A percentile compares a stretch with the other conserved stretches of the same genome.
Evolutionary conservation across 2,797 vertebrate genomes (phyloP).

Genomic region (Microctenopoma lineatum): DNA sequence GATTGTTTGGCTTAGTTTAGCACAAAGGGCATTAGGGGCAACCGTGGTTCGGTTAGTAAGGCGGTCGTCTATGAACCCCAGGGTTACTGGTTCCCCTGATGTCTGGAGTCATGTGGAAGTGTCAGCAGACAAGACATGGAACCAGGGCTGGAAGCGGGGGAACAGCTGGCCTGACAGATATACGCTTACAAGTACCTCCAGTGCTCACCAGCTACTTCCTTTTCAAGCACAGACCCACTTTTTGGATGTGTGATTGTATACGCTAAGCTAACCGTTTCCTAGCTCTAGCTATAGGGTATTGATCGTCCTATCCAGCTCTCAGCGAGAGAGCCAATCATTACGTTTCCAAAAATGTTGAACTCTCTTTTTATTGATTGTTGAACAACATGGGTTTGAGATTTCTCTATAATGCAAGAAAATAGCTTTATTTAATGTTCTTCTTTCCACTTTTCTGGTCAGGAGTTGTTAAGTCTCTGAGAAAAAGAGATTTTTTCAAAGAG

Average conservation of each 20-base stretch:
- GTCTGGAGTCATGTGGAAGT: no score
- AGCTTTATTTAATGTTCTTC: no score
- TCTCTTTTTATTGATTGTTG: background rate
- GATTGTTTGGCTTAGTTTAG: background rate
- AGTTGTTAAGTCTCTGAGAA: no score
- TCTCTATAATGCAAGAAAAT: no score
- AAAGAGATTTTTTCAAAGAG: no score
- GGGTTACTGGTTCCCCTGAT: no score
- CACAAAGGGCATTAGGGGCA: background rate
- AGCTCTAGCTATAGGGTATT: background rate
- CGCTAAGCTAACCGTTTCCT: background rate
- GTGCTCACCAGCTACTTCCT: background rate
- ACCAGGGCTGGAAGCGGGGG: no score
- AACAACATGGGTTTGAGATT: no score
- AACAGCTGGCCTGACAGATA: background rate
- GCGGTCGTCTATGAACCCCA: no score
- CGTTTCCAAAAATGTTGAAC: background rate
- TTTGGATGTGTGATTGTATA: background rate
- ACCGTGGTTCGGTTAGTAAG: no score
- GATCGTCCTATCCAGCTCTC: background rate
- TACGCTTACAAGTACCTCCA: background rate
- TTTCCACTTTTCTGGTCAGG: no score
- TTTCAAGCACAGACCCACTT: background rate
- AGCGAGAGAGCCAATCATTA: background rate
- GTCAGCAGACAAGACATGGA: no score